A percentile compares a stretch with the other conserved stretches of the same genome.
phyloP scores from a whole-genome alignment of 2,888 invertebrate species.

The Morpho deidamia region DNA sequence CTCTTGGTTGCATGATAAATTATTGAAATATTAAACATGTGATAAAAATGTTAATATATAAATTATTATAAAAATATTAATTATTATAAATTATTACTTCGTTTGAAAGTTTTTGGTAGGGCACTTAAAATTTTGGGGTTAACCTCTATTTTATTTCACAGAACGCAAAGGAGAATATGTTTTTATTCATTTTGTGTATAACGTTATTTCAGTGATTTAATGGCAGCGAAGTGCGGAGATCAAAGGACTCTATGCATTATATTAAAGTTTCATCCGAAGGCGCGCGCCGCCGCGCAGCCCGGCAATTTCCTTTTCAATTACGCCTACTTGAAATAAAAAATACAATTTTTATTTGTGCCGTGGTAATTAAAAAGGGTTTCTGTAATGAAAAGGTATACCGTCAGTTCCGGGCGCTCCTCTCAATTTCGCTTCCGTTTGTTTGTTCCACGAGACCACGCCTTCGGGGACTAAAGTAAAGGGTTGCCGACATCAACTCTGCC shows the following conservation, averaged over 20 bases:
- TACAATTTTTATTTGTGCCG: constrained; percentile 74
- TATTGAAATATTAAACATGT: too few relatives aligned
- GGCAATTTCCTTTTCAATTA: constrained; percentile 77
- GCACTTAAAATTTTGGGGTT: constrained; percentile 6
- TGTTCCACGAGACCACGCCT: constrained; percentile 66
- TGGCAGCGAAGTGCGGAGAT: constrained; percentile 68
- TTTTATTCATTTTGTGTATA: constrained; percentile 30
- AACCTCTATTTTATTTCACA: constrained; percentile 12
- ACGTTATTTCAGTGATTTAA: constrained; percentile 59
- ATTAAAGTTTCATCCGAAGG: constrained; percentile 74
- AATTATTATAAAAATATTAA: too few relatives aligned
- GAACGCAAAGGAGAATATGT: constrained; percentile 4
- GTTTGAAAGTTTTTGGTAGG: too few relatives aligned
- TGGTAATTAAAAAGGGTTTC: constrained; percentile 78
- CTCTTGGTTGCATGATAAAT: too few relatives aligned
- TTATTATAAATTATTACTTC: too few relatives aligned
- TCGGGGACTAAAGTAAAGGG: constrained; percentile 60
- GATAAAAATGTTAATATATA: too few relatives aligned
- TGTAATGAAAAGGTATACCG: constrained; percentile 77
- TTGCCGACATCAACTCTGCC: constrained; percentile 40
- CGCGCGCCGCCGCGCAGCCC: constrained; percentile 53
- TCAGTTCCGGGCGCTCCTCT: constrained; percentile 73
- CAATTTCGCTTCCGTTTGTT: constrained; percentile 76
- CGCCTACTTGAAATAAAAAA: constrained; percentile 75
- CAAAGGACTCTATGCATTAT: constrained; percentile 76